A percentile compares a stretch with the other conserved stretches of the same genome.
These are phyloP conservation scores for Macaca nemestrina DNA, from an alignment of 2,113 vertebrate species.

Conservation along the genomic window DNA sequence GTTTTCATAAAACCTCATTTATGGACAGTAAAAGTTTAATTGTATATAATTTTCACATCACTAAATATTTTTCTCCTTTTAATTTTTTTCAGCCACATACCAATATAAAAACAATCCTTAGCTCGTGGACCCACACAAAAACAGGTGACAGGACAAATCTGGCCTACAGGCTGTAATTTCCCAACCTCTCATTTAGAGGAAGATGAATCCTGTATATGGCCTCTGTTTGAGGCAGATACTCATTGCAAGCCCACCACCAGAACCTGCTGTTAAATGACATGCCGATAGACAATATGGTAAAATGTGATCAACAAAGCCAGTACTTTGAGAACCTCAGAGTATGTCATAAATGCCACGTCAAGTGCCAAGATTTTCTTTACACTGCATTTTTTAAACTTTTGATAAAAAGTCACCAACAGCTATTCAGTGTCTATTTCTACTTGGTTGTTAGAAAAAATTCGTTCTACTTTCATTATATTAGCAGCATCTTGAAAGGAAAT, in stretches of 20 bases:
- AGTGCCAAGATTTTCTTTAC: conserved; percentile 72
- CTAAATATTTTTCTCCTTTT: background rate
- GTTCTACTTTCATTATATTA: conserved; percentile 71
- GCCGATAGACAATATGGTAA: conserved; percentile 59
- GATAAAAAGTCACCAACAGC: conserved; percentile 73
- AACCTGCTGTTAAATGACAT: conserved; percentile 41
- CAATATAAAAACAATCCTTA: background rate
- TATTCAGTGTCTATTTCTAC: conserved; percentile 66
- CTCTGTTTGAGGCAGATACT: background rate
- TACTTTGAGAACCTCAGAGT: conserved; percentile 18
- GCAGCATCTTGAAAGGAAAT: conserved; percentile 75
- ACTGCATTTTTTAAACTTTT: conserved; percentile 78
- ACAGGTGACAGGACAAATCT: background rate
- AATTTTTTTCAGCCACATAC: background rate
- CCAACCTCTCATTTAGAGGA: background rate
- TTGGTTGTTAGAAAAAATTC: conserved; percentile 56
- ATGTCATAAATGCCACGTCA: conserved; percentile 32
- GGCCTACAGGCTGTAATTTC: background rate
- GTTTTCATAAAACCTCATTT: background rate
- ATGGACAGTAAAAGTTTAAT: background rate
- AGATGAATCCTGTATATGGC: background rate
- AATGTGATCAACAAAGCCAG: conserved; percentile 65
- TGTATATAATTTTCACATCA: background rate
- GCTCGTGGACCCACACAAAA: background rate
- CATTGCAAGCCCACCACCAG: background rate